Conservation (phyloP, 2,113 vertebrate species). For the Lagenorhynchus albirostris region DNA sequence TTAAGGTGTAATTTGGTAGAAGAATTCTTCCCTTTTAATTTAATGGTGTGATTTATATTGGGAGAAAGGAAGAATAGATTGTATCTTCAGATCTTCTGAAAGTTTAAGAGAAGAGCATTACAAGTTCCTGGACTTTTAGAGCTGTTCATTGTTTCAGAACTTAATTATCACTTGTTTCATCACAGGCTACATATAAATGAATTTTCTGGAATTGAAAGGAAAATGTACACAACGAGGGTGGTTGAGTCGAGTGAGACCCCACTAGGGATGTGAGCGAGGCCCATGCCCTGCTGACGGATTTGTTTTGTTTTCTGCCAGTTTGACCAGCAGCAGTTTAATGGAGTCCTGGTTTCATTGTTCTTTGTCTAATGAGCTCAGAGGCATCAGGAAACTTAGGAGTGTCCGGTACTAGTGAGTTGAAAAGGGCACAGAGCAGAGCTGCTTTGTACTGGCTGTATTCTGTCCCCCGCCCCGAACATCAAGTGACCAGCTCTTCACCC, state of each 20-base stretch:
- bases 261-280: neutral
- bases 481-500: constrained; percentile 48
- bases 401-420: neutral
- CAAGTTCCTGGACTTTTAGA: neutral
- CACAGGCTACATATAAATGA: neutral
- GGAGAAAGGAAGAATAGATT: constrained; percentile 22
- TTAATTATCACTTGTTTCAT: neutral
- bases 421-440: constrained; percentile 36
- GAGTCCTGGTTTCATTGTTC: constrained; percentile 50
- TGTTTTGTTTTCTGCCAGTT: constrained; percentile 22
- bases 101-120: neutral
- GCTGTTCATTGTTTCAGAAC: neutral
- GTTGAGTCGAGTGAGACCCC: constrained; percentile 14
- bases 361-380: constrained; percentile 63
- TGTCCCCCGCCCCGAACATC: constrained; percentile 43
- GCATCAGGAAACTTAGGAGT: neutral
- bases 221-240: neutral
- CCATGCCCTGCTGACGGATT: neutral
- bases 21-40: constrained; percentile 48
- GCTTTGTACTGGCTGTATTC: constrained; percentile 26
- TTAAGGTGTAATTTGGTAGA: constrained; percentile 43
- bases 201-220: constrained; percentile 6
- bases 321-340: constrained; percentile 1
- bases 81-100: neutral
- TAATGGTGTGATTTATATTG: constrained; percentile 29